Conservation (phyloP, 2,888 invertebrate species). For the Thecocarcelia acutangulata region DNA sequence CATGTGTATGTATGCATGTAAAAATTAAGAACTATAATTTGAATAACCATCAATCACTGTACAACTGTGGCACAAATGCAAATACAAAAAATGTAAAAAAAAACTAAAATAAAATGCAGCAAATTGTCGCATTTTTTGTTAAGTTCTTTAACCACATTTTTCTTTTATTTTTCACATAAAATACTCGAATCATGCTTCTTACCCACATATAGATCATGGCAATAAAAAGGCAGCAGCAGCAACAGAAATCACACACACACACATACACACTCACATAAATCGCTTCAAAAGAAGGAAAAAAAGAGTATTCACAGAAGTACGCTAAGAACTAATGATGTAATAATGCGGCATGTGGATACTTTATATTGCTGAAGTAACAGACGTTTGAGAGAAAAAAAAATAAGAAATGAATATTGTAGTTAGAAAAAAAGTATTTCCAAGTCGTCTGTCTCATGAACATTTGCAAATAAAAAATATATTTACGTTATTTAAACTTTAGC, state of each 20-base stretch:
- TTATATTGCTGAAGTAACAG: slow-evolving; percentile 32
- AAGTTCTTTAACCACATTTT: slow-evolving; percentile 48
- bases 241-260: slow-evolving; percentile 20
- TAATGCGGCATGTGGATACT: slow-evolving; percentile 52
- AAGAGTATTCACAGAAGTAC: background rate
- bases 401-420: too few species aligned
- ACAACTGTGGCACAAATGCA: background rate
- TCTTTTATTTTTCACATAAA: slow-evolving; percentile 38
- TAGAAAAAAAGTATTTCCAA: slow-evolving; percentile 25
- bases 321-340: slow-evolving; percentile 59
- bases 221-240: slow-evolving; percentile 24
- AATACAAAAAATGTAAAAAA: slow-evolving; percentile 4
- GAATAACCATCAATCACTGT: slow-evolving; percentile 64
- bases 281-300: too few species aligned
- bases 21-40: slow-evolving; percentile 58
- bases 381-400: background rate
- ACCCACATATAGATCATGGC: slow-evolving; percentile 38
- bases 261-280: background rate
- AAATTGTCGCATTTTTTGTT: slow-evolving; percentile 60
- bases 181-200: slow-evolving; percentile 44
- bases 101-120: slow-evolving; percentile 18
- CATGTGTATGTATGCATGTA: background rate
- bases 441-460: slow-evolving; percentile 40
- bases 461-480: slow-evolving; percentile 18
- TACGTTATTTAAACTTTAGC: slow-evolving; percentile 25